Evolutionary conservation across 2,888 invertebrate genomes (phyloP), one percentile per base, ranked within the genome.

Genomic region (Catotricha subobsoleta): DNA sequence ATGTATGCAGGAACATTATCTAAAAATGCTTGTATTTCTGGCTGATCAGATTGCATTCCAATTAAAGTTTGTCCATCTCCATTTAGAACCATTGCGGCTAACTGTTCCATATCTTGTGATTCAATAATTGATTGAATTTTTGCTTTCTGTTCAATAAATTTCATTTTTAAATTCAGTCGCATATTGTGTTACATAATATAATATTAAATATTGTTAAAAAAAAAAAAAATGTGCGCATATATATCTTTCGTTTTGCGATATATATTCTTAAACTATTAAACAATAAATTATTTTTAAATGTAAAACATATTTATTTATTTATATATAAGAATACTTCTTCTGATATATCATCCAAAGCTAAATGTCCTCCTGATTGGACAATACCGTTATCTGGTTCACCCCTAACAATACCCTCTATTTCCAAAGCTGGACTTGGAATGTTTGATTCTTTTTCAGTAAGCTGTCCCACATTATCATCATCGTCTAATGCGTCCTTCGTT

Each of bases 1-100:
- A 87, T 86, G 53, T 87, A 88, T 23, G 75, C 72, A 10, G 87
- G 81, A 40, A 88, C 83, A 58, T 86, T 87, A 53, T 81, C 79
- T 48, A 91, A 69, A 65, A 91, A 90, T 12, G 82, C 76, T 61
- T 87, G 82, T 31, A 88, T 68, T 57, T 88, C 87, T 5, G 76
- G 68, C 59, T 84, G 81, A 46, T 68, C 64, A 43, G 82, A 74
- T 52, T 69, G 67, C 50, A 76, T 68, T 43, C 82, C 74, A 52
- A 80, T 61, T 52, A 87, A 65, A 62, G 76, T 71, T 47, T 79
- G 67, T 0, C 92, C 92, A 54, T 90, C 81, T 3, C 92, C 92
- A 51, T 82, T 83, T 18, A 94, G 66, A 12, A 94, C 88, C 51
- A 92, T 66, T 40, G 82, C 74, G 20, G 92, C 92, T 52, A 94